Base-by-base conservation (phyloP, 1,140 invertebrate species). In the Maconellicoccus hirsutus region DNA sequence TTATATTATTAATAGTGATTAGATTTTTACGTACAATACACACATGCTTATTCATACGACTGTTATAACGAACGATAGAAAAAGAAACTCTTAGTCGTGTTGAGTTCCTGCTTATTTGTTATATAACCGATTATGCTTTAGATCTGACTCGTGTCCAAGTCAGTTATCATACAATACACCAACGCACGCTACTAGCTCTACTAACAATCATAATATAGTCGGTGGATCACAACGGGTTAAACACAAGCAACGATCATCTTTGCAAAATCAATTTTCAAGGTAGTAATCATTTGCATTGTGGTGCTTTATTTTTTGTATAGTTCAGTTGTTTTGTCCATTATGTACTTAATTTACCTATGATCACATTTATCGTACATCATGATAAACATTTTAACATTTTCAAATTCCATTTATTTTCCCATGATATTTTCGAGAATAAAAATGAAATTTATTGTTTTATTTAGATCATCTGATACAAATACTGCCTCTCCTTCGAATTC, bases 101-200 rank as follows among this genome's bases (percentile, higher is more conserved):
- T 33, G 12, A 33, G 12, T 33, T 33, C 29, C 3, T 33, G 12
- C 29, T 6, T 33, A 16, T 72, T 29, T 73, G 7, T 70, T 70
- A 16, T 76, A 70, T 76, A 78, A 73, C 73, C 74, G 75, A 61
- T 42, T 73, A 26, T 63, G 72, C 71, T 74, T 10, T 81, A 92
- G 93, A 83, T 94, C 92, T 75, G 92, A 91, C 38, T 94, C 92
- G 74, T 94, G 90, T 79, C 93, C 92, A 72, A 92, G 89, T 82
- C 90, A 93, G 78, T 84, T 92, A 78, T 70, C 72, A n/a, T 38
- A 23, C 21, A 69, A 72, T 42, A 38, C 23, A 63, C 70, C 61
- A 70, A 70, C 27, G 70, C 74, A 76, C 52, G 72, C 77, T 42
- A 75, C 76, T 71, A 74, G 74, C 66, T 73, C 77, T 66, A 79